Evolutionary conservation across 2,113 vertebrate genomes (phyloP), one percentile per base, ranked within the genome.

Genomic region (Chamaea fasciata): DNA sequence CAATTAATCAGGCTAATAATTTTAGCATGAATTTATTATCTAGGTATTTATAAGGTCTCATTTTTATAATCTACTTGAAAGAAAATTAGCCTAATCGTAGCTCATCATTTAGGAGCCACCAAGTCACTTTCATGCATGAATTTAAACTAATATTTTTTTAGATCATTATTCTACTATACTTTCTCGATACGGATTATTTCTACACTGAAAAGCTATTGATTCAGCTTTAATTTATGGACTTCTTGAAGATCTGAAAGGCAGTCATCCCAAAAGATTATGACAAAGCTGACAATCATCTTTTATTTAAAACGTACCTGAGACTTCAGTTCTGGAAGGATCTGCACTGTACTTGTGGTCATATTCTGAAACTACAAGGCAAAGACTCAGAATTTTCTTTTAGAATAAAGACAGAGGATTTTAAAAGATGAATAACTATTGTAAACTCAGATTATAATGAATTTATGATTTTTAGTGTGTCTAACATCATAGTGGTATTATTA

Each of bases 1-100:
- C 47, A 95, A 91, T 87, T 96, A 92, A 89, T 89, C 52, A 89
- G 35, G 67, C 91, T 94, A 87, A 89, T 79, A 87, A 89, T 95
- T 95, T 91, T 84, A 91, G 63, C 46, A 95, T 35, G 11, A 53
- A 76, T 92, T 95, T 92, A 83, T 92, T 92, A 89, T 42, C 31
- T 70, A 84, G 78, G 26, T 28, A 62, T 69, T 96, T 76, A 69
- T 87, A 78, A 82, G 26, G 11, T 73, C 44, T 82, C 22, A 39
- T 82, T 91, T 94, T 73, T 55, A 39, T 39, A 94, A 95, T 85
- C 37, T 76, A 85, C 46, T 85, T 69, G 70, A 85, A 91, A 95
- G 28, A 91, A 92, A 85, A 95, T 87, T 79, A 94, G 15, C 23
- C 13, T 55, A 87, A 83, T 83, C 70, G 80, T 46, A 83, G 16